phyloP scores from a whole-genome alignment of 1,140 invertebrate species.

The Penaeus japonicus region DNA sequence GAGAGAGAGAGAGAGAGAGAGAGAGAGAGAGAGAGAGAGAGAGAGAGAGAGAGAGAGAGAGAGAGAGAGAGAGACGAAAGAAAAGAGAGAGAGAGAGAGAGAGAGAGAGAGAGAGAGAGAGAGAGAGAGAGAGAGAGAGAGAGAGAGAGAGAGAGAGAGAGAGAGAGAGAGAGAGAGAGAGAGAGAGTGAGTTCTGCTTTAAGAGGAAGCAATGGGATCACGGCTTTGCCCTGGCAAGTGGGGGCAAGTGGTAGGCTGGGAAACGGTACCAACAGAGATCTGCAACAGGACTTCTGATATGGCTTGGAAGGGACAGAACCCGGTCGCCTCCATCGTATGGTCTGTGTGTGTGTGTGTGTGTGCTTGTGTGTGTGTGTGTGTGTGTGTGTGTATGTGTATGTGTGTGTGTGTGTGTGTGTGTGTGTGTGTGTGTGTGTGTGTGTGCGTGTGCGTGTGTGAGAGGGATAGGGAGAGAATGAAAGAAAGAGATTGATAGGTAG shows the following conservation, averaged over 20 bases:
- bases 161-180: background rate
- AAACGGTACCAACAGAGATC: too few relatives aligned
- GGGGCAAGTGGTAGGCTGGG: too few relatives aligned
- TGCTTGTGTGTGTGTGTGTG: background rate
- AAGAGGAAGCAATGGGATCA: too few relatives aligned
- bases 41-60: background rate
- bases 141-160: slow-evolving; percentile 2
- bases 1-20: slow-evolving; percentile 1
- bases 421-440: background rate
- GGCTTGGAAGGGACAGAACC: too few relatives aligned
- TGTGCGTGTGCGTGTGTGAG: background rate
- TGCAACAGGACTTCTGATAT: too few relatives aligned
- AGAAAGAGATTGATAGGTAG: background rate
- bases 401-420: background rate
- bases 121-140: slow-evolving; percentile 12
- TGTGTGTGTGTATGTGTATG: background rate
- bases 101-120: slow-evolving; percentile 1
- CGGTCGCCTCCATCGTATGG: too few relatives aligned
- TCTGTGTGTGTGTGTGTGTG: too few relatives aligned
- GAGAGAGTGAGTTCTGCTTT: background rate
- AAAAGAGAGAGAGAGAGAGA: slow-evolving; percentile 22
- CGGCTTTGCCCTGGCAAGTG: too few relatives aligned
- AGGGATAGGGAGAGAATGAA: background rate
- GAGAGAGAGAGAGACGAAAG: background rate
- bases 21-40: slow-evolving; percentile 2